Evolutionary conservation across 2,113 vertebrate genomes (phyloP), one percentile per base, ranked within the genome.

Genomic region (Piaya cayana): DNA sequence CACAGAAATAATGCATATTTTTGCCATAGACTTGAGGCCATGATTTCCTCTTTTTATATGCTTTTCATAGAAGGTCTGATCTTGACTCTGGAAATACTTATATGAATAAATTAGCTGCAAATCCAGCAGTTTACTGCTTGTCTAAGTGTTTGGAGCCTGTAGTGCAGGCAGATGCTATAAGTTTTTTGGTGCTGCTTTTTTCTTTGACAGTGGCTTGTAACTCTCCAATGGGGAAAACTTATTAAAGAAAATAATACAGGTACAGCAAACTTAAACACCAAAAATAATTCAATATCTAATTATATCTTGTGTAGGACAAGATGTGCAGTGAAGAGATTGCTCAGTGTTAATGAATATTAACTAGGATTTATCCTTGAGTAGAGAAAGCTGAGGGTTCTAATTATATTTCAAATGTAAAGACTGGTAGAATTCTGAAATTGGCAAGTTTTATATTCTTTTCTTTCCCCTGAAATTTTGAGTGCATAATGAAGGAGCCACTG

Each of bases 401-500:
- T 96, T 91, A 90, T 94, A 90, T 96, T 97, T 95, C 89, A 97
- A 94, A 94, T 62, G 34, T 91, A 80, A 76, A 88, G 93, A 82
- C 89, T 90, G 72, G 65, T 81, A 49, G 83, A 95, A 59, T 84
- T 97, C 79, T 94, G 83, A 88, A 97, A 97, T 96, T 56, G 95
- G 74, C 34, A 93, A 95, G 43, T 93, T 95, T 79, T 68, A 59
- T 37, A 72, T 50, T 76, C 32, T 93, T 94, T 97, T 93, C 74
- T 92, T 88, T 63, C 52, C 43, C 58, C 89, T 92, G 96, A 95
- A 96, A 97, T 96, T 95, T 92, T 11, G 32, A 93, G 94, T 76
- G 92, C 92, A 96, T 97, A 97, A 95, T 88, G 96, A 97, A 97
- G 96, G 90, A 97, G 81, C 91, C 68, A 79, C 87, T 88, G 95